Percentiles rank a stretch among this genome's conserved stretches.
Evolutionary conservation across 2,113 vertebrate genomes (phyloP).

Genomic region (Synchiropus splendidus): DNA sequence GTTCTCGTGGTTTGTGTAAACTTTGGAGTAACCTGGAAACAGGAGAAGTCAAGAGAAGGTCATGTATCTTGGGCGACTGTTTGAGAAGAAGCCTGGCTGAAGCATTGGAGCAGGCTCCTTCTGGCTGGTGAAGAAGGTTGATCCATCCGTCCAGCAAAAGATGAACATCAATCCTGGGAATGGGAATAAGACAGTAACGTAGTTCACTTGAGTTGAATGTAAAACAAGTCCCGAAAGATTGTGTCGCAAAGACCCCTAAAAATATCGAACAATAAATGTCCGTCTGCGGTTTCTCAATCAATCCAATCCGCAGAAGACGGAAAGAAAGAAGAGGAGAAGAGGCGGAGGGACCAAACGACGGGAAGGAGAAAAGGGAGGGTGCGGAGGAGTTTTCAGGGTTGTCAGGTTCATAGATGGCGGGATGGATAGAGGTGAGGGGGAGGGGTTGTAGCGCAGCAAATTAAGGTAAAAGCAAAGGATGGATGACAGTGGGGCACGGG

Average conservation of each 20-base stretch:
- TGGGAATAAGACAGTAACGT: no score
- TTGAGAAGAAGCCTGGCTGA: no score
- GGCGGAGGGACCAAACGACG: slow-evolving; percentile 5
- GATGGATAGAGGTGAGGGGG: slow-evolving; percentile 20
- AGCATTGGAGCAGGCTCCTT: no score
- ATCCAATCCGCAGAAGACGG: slow-evolving; percentile 6
- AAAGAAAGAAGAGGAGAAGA: slow-evolving; percentile 47
- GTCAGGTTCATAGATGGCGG: slow-evolving; percentile 46
- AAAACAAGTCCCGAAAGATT: no score
- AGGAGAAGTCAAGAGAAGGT: background rate
- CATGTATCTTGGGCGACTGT: no score
- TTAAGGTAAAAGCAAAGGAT: slow-evolving; percentile 84
- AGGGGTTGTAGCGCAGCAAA: slow-evolving; percentile 63
- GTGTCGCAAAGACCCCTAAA: no score
- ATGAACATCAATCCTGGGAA: no score
- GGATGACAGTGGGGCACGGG: slow-evolving; percentile 37
- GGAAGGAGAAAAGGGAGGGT: slow-evolving; percentile 46
- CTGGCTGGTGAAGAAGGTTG: no score
- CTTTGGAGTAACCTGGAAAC: no score
- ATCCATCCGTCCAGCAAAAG: no score
- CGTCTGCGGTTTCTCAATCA: slow-evolving; percentile 24
- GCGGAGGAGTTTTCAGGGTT: slow-evolving; percentile 35
- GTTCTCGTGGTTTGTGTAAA: no score
- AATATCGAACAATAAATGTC: slow-evolving; percentile 14
- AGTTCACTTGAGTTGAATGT: no score